Conservation (phyloP, 2,888 invertebrate genomes). For the Hermaeophaga mercurialis region DNA sequence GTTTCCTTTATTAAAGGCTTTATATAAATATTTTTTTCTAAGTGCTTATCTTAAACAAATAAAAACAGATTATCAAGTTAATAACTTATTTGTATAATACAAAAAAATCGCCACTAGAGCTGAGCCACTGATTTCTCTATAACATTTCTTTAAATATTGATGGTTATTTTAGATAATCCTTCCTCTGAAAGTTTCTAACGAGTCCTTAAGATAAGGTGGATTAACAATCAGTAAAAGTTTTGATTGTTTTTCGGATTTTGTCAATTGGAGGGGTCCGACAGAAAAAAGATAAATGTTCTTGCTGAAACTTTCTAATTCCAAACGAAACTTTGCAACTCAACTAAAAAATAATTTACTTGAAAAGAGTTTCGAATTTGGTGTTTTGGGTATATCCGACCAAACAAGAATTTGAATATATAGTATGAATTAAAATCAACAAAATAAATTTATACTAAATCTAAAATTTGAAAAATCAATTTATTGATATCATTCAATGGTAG, state of each 20-base stretch:
- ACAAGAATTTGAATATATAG: no score
- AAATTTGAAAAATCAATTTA: no score
- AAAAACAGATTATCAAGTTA: no score
- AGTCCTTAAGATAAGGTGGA: conserved; percentile 19
- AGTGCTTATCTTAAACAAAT: not conserved
- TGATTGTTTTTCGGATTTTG: conserved; percentile 22
- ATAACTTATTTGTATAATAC: no score
- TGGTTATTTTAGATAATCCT: conserved; percentile 31
- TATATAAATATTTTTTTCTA: no score
- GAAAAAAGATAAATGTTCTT: conserved; percentile 19
- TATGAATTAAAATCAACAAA: no score
- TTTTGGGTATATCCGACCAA: no score
- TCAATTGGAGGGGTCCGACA: conserved; percentile 16
- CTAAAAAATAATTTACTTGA: conserved; percentile 10
- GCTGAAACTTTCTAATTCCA: conserved; percentile 17
- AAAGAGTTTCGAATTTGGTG: not conserved
- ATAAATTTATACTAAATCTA: no score
- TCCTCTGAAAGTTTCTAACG: conserved; percentile 26
- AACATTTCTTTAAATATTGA: conserved; percentile 29
- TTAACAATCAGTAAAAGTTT: conserved; percentile 24
- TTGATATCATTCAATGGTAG: no score
- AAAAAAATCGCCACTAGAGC: no score
- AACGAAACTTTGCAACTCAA: conserved; percentile 4
- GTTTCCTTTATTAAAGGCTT: no score
- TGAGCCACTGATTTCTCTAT: conserved; percentile 1